phyloP scores from a whole-genome alignment of 2,797 vertebrate genomes.

The Alexandromys oeconomus region DNA sequence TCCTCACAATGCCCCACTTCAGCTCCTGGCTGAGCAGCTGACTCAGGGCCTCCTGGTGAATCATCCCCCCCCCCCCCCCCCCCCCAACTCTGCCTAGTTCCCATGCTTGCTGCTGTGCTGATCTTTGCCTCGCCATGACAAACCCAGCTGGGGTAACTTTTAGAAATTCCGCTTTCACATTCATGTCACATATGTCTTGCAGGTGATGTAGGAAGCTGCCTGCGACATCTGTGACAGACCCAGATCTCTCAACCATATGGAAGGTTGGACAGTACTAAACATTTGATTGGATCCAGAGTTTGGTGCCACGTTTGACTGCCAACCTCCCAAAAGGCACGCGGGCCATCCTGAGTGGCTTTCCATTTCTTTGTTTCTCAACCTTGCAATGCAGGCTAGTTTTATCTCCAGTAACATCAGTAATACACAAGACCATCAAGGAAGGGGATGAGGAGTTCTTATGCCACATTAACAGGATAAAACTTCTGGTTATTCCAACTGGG shows the following conservation, averaged over 20 bases:
- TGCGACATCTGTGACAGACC: conserved; percentile 81
- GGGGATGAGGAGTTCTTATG: neutral
- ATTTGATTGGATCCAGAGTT: conserved; percentile 81
- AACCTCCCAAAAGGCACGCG: conserved; percentile 78
- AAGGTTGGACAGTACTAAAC: conserved; percentile 80
- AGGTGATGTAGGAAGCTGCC: conserved; percentile 81
- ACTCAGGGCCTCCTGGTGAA: conserved; percentile 59
- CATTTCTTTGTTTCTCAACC: conserved; percentile 76
- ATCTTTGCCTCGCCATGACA: conserved; percentile 44
- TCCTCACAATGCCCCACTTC: conserved; percentile 57
- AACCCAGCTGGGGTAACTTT: conserved; percentile 58
- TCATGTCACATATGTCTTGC: conserved; percentile 81
- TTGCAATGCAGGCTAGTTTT: conserved; percentile 38
- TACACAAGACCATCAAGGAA: neutral
- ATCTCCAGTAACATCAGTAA: conserved; percentile 66
- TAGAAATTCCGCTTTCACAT: conserved; percentile 56
- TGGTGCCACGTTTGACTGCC: conserved; percentile 78
- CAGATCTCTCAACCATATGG: conserved; percentile 81
- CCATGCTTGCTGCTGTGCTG: conserved; percentile 60
- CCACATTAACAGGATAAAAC: neutral
- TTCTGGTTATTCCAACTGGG: neutral
- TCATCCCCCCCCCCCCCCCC: neutral
- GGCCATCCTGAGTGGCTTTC: conserved; percentile 65
- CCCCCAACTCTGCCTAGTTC: conserved; percentile 11
- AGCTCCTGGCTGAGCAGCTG: conserved; percentile 58